Percentiles rank a stretch among this genome's conserved stretches.
These are phyloP conservation scores for Platerodrilus igneus DNA, from an alignment of 2,888 invertebrate genomes.

Conservation along the genomic window DNA sequence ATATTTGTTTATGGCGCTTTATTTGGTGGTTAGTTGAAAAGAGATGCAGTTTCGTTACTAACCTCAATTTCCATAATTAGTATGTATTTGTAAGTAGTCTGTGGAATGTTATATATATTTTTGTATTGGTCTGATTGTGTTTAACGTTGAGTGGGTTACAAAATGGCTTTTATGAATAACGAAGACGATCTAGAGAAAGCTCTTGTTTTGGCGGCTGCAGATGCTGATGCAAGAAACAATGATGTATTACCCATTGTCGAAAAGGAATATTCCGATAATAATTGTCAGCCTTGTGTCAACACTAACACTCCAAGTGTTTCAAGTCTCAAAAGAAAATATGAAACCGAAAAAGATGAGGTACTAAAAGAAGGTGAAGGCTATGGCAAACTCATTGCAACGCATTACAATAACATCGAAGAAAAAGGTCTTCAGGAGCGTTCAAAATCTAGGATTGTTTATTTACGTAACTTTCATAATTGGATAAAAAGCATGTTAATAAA, in stretches of 20 bases:
- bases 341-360: slow-evolving; percentile 10
- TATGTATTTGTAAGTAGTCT: no score
- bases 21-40: no score
- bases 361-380: slow-evolving; percentile 41
- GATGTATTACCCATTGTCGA: slow-evolving; percentile 25
- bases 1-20: no score
- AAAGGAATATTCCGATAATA: slow-evolving; percentile 21
- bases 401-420: slow-evolving; percentile 89
- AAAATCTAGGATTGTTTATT: slow-evolving; percentile 85
- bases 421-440: slow-evolving; percentile 74
- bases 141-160: no score
- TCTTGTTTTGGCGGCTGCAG: slow-evolving; percentile 42
- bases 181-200: slow-evolving; percentile 42
- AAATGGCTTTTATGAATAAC: no score
- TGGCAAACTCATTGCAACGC: slow-evolving; percentile 73
- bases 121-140: no score
- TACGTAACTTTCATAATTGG: slow-evolving; percentile 99
- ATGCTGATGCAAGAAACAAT: slow-evolving; percentile 41
- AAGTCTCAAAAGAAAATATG: no score
- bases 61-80: no score
- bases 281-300: no score
- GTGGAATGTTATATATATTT: no score
- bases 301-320: no score
- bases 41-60: no score
- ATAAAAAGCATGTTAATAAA: slow-evolving; percentile 93